These are phyloP conservation scores for Lemur catta DNA, from an alignment of 2,797 vertebrate genomes.

Conservation along the genomic window DNA sequence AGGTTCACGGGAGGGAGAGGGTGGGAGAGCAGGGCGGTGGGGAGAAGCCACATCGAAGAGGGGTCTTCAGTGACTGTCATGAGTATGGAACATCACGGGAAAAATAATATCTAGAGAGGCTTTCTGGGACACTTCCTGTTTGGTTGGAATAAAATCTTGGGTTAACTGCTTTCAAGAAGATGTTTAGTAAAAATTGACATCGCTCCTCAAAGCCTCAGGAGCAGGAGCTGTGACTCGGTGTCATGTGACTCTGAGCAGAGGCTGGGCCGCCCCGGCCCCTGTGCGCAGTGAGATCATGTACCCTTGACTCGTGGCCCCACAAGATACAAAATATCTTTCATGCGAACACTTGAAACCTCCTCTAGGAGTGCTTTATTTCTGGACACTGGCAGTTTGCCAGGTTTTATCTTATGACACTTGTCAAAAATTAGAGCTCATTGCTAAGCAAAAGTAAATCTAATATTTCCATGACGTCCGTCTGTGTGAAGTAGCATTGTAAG, in stretches of 20 bases:
- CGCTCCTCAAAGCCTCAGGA: background rate
- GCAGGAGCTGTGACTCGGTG: background rate
- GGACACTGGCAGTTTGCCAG: background rate
- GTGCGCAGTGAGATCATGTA: background rate
- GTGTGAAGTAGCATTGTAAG: background rate
- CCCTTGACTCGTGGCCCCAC: background rate
- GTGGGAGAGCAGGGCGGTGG: background rate
- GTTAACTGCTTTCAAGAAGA: background rate
- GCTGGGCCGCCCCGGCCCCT: background rate
- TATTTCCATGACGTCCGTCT: background rate
- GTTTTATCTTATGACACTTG: background rate
- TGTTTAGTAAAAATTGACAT: background rate
- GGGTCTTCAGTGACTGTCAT: too few relatives aligned
- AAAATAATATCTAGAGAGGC: background rate
- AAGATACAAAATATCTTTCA: background rate
- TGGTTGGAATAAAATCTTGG: background rate
- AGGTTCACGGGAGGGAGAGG: background rate
- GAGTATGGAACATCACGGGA: background rate
- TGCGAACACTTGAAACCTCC: background rate
- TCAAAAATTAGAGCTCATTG: background rate
- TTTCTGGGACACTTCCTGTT: background rate
- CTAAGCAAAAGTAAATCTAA: background rate
- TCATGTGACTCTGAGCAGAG: background rate
- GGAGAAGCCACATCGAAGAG: background rate
- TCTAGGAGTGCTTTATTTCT: background rate